A percentile compares a stretch with the other conserved stretches of the same genome.
phyloP scores from a whole-genome alignment of 2,113 vertebrate genomes.

The Steatornis caripensis region DNA sequence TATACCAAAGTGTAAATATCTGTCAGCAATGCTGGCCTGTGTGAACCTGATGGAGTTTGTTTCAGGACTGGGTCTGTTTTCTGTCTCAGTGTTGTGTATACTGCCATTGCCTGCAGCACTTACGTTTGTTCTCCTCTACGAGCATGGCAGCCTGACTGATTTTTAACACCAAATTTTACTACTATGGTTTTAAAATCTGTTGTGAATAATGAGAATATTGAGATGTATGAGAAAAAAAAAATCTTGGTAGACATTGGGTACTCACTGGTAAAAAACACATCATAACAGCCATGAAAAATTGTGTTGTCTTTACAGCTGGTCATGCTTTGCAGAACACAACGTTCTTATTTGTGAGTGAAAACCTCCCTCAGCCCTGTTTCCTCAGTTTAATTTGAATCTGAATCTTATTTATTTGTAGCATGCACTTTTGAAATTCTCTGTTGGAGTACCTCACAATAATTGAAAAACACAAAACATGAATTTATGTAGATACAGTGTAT shows the following conservation, averaged over 20 bases:
- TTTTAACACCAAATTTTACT: neutral
- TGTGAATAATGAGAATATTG: neutral
- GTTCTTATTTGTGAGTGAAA: neutral
- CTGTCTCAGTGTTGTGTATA: neutral
- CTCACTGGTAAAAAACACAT: neutral
- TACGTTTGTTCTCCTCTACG: accelerated
- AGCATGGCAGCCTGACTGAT: neutral
- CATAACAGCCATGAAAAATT: neutral
- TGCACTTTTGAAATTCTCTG: neutral
- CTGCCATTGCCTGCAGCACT: neutral
- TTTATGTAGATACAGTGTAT: neutral
- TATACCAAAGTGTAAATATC: neutral
- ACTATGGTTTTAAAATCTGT: neutral
- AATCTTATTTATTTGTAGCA: neutral
- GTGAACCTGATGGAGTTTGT: neutral
- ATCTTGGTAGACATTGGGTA: neutral
- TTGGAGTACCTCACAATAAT: neutral
- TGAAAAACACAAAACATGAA: neutral
- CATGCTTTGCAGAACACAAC: neutral
- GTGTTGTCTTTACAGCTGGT: neutral
- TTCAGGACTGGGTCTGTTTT: neutral
- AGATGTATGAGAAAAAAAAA: neutral
- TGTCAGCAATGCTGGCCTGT: neutral
- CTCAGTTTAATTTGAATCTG: neutral
- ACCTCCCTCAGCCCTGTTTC: neutral